These are phyloP conservation scores for Cavia aperea DNA, from an alignment of 2,113 vertebrate species.

Conservation along the genomic window DNA sequence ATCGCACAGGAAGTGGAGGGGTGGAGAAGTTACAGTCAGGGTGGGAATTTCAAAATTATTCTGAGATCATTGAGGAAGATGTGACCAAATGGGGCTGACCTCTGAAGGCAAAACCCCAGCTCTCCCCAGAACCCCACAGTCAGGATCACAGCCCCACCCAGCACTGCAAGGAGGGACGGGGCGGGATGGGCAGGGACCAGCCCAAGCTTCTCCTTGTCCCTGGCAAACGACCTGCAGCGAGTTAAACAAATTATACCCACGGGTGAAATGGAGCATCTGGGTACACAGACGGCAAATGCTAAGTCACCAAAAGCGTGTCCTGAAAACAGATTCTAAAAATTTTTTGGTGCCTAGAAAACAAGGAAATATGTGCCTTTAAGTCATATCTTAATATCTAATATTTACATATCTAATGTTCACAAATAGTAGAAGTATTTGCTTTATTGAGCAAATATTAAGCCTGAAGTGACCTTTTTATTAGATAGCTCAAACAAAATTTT, in stretches of 20 bases:
- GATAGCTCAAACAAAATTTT: conserved; percentile 11
- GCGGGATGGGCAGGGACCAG: not conserved
- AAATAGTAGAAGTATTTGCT: conserved; percentile 25
- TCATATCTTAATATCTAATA: conserved; percentile 25
- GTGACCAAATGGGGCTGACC: not conserved
- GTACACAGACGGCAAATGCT: not conserved
- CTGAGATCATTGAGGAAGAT: not conserved
- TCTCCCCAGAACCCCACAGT: not conserved
- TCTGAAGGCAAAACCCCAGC: not conserved
- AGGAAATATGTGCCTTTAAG: not conserved
- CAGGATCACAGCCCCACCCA: not conserved
- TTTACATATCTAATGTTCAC: not conserved
- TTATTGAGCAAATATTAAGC: conserved; percentile 8
- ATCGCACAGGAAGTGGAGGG: not conserved
- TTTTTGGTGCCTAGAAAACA: not conserved
- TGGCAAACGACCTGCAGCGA: not conserved
- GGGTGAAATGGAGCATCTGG: not conserved
- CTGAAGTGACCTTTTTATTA: conserved; percentile 4
- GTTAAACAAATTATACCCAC: not conserved
- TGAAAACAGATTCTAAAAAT: not conserved
- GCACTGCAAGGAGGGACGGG: not conserved
- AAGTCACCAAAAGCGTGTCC: not conserved
- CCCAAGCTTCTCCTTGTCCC: not conserved
- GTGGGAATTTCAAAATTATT: not conserved
- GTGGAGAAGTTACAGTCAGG: not conserved